Conservation (phyloP, 2,797 vertebrate species). For the Malurus leucopterus region DNA sequence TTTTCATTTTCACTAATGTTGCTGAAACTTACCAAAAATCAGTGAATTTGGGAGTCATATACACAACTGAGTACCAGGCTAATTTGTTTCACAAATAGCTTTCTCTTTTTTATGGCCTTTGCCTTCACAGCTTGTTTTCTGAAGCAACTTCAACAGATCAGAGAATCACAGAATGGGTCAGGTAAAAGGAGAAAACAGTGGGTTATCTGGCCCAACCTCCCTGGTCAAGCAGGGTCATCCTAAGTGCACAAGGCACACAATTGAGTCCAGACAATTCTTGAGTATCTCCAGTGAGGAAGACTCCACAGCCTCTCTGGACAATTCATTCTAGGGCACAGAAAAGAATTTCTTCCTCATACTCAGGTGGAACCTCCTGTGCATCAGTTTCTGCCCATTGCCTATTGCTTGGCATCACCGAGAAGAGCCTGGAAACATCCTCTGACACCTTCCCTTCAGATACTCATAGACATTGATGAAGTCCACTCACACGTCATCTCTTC, state of each 20-base stretch:
- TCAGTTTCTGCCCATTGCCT: neutral
- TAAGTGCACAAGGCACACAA: neutral
- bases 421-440: neutral
- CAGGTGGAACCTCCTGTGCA: neutral
- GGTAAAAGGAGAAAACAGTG: neutral
- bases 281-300: neutral
- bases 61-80: neutral
- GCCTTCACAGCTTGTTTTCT: neutral
- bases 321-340: neutral
- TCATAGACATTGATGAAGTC: neutral
- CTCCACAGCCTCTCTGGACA: neutral
- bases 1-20: neutral
- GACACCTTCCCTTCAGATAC: neutral
- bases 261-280: neutral
- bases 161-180: neutral
- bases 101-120: neutral
- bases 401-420: fast-evolving
- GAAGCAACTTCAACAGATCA: neutral
- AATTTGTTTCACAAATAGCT: neutral
- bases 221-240: neutral
- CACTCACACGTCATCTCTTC: neutral
- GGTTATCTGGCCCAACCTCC: neutral
- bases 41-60: neutral
- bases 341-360: neutral
- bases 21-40: neutral